Conservation (phyloP, 30 jellyfish, hydroid and myxozoan genomes). For the Nemopilema nomurai region DNA sequence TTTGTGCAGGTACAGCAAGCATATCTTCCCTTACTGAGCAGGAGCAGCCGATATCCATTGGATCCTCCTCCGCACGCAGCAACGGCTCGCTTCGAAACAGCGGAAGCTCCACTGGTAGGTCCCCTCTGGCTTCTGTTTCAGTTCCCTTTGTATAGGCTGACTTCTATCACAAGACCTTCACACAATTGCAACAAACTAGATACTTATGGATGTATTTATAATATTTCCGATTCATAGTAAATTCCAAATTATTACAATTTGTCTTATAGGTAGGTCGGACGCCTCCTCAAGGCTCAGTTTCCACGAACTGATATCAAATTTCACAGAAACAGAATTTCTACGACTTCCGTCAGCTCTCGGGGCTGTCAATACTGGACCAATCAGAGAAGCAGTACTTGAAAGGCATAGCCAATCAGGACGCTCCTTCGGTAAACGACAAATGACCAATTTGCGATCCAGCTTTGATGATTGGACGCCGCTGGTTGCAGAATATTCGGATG, state of each 20-base stretch:
- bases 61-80: conserved; percentile 14
- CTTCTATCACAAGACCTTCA: background rate
- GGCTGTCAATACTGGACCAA: background rate
- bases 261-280: conserved; percentile 27
- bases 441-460: background rate
- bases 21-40: conserved; percentile 47
- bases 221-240: no score
- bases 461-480: background rate
- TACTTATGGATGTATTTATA: background rate
- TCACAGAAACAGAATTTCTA: conserved; percentile 49
- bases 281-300: conserved; percentile 37
- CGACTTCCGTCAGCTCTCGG: conserved; percentile 20
- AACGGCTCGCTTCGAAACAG: conserved; percentile 29
- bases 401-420: background rate
- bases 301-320: conserved; percentile 45
- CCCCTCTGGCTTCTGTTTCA: background rate
- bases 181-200: background rate
- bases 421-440: background rate
- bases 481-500: background rate
- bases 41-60: conserved; percentile 30
- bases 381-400: background rate
- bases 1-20: conserved; percentile 36
- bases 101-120: conserved; percentile 15
- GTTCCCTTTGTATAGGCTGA: background rate
- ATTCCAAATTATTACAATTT: no score